These are phyloP conservation scores for Tanytarsus gracilentus DNA, from an alignment of 2,888 invertebrate species.

Conservation along the genomic window DNA sequence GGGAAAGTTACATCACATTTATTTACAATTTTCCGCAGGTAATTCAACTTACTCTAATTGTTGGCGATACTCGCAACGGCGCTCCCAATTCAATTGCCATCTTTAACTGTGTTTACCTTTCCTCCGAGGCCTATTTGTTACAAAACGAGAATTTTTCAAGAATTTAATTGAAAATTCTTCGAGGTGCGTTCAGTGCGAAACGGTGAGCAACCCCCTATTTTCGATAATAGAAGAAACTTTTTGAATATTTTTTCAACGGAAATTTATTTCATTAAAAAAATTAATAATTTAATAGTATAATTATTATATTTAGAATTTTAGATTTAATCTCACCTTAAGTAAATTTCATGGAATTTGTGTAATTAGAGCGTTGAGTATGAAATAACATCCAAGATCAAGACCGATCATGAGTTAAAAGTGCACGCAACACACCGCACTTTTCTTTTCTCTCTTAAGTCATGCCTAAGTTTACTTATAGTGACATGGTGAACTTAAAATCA, in stretches of 20 bases:
- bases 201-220: too few species aligned
- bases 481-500: too few species aligned
- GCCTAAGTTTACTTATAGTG: too few species aligned
- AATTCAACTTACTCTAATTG: constrained; percentile 58
- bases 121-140: not conserved
- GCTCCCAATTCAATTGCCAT: constrained; percentile 43
- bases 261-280: not conserved
- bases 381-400: too few species aligned
- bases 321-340: too few species aligned
- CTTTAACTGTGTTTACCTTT: constrained; percentile 17
- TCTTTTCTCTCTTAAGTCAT: too few species aligned
- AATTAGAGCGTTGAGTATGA: too few species aligned
- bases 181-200: not conserved
- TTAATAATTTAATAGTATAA: too few species aligned
- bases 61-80: constrained; percentile 70
- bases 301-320: too few species aligned
- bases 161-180: not conserved
- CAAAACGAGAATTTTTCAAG: constrained; percentile 9
- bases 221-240: not conserved
- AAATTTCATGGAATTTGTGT: too few species aligned
- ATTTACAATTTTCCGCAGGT: constrained; percentile 29
- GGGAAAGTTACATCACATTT: constrained; percentile 30
- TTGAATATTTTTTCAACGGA: not conserved
- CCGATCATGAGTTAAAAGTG: too few species aligned
- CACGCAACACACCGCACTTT: too few species aligned